Conservation (phyloP, 2,888 invertebrate genomes). For the Adelognathus sp. region DNA sequence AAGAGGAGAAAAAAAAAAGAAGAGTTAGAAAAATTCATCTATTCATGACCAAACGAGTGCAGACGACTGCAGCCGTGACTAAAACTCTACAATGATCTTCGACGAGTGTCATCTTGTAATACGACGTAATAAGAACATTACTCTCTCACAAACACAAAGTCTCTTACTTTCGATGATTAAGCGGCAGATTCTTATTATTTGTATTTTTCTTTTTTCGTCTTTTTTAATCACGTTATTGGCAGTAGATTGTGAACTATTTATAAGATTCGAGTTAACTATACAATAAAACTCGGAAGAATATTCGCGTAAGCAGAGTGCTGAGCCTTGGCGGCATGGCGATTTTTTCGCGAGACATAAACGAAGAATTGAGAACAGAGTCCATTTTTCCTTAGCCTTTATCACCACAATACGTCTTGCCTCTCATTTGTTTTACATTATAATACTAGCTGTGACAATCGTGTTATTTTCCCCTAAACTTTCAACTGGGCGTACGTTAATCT, state of each 20-base stretch:
- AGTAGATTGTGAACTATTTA: conserved; percentile 54
- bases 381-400: conserved; percentile 2
- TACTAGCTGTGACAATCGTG: conserved; percentile 28
- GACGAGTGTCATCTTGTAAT: conserved; percentile 32
- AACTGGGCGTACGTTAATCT: conserved; percentile 1
- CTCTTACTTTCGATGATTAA: conserved; percentile 61
- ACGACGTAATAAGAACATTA: conserved; percentile 28
- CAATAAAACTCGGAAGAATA: conserved; percentile 50
- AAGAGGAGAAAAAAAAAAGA: neutral
- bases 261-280: conserved; percentile 49
- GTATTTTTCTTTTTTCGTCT: neutral
- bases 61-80: conserved; percentile 37
- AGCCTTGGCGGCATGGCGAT: conserved; percentile 11
- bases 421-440: conserved; percentile 17
- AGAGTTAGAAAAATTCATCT: conserved; percentile 46
- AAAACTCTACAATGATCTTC: conserved; percentile 51
- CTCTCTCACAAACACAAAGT: conserved; percentile 37
- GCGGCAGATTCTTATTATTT: conserved; percentile 57
- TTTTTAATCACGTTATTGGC: conserved; percentile 51
- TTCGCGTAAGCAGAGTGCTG: conserved; percentile 54
- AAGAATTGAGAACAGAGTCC: conserved; percentile 13
- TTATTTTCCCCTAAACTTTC: neutral
- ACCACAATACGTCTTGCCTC: conserved; percentile 3
- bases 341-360: conserved; percentile 18
- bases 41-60: conserved; percentile 45